Percentiles rank a stretch among this genome's conserved stretches.
Evolutionary conservation across 2,888 invertebrate species (phyloP).

Genomic region (Scaptomyza caliginosa): DNA sequence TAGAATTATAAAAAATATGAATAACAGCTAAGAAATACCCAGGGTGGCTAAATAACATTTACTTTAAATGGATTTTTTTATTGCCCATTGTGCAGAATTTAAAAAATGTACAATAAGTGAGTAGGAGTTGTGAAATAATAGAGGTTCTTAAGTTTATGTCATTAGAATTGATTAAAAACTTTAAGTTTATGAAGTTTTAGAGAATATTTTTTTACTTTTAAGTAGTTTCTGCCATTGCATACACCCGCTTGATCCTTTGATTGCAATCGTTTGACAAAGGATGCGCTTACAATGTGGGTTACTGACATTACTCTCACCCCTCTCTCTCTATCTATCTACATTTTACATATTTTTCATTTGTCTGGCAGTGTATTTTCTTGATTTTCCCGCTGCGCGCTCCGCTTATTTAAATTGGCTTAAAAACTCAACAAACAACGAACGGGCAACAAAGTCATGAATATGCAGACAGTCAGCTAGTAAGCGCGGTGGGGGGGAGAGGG

Average conservation of each 20-base stretch:
- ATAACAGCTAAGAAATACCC: constrained; percentile 10
- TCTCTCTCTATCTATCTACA: not conserved
- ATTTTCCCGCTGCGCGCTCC: constrained; percentile 19
- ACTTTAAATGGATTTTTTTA: not conserved
- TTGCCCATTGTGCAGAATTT: no score
- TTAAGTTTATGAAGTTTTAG: no score
- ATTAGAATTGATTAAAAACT: no score
- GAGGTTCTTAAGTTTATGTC: not conserved
- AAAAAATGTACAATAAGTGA: no score
- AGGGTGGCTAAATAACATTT: not conserved
- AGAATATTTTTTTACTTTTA: no score
- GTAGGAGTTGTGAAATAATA: no score
- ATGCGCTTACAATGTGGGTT: constrained; percentile 18
- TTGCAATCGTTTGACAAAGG: constrained; percentile 26
- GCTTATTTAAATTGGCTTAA: constrained; percentile 74
- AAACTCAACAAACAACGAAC: constrained; percentile 62
- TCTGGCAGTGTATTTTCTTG: constrained; percentile 2
- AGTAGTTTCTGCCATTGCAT: no score
- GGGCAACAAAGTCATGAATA: constrained; percentile 75
- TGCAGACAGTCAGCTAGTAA: constrained; percentile 43
- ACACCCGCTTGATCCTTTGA: constrained; percentile 27
- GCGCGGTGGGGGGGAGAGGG: constrained; percentile 3
- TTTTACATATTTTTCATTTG: not conserved
- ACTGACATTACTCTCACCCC: not conserved
- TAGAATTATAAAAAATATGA: not conserved